Evolutionary conservation across 2,797 vertebrate species (phyloP).

Genomic region (Philypnodon macrostomus): DNA sequence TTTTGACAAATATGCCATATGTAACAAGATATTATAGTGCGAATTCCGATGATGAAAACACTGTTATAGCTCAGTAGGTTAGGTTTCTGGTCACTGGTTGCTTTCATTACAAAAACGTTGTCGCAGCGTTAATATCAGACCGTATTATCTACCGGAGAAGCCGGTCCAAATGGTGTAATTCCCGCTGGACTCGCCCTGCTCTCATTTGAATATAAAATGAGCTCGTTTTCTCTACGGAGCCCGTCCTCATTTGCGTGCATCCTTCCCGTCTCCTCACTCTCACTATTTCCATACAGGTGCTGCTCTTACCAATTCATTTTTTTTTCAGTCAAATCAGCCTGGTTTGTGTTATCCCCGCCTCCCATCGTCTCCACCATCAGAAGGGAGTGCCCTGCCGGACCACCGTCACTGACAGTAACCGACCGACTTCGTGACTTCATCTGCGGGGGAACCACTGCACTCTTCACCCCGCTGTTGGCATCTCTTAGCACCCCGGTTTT

Average conservation of each 20-base stretch:
- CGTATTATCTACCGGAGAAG: no score
- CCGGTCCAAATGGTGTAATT: neutral
- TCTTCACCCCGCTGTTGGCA: neutral
- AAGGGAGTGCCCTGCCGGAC: slow-evolving; percentile 49
- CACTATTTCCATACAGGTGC: slow-evolving; percentile 60
- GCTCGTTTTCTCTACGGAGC: slow-evolving; percentile 17
- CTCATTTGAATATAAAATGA: slow-evolving; percentile 9
- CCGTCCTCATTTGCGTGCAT: slow-evolving; percentile 50
- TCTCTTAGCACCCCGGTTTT: neutral
- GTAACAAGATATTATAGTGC: no score
- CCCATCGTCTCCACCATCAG: slow-evolving; percentile 51
- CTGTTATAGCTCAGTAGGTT: no score
- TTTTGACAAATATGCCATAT: no score
- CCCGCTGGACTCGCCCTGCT: neutral
- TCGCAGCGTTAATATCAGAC: no score
- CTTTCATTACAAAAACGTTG: no score
- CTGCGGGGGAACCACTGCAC: slow-evolving; percentile 7
- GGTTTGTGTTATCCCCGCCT: slow-evolving; percentile 52
- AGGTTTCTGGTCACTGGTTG: no score
- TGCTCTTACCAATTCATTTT: slow-evolving; percentile 4
- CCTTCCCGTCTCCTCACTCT: slow-evolving; percentile 8
- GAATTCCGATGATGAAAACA: no score
- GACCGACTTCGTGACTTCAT: slow-evolving; percentile 6
- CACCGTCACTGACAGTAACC: slow-evolving; percentile 1
- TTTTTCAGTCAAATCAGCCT: slow-evolving; percentile 61